These are phyloP conservation scores for Poecile atricapillus DNA, from an alignment of 2,113 vertebrate species.

Conservation along the genomic window DNA sequence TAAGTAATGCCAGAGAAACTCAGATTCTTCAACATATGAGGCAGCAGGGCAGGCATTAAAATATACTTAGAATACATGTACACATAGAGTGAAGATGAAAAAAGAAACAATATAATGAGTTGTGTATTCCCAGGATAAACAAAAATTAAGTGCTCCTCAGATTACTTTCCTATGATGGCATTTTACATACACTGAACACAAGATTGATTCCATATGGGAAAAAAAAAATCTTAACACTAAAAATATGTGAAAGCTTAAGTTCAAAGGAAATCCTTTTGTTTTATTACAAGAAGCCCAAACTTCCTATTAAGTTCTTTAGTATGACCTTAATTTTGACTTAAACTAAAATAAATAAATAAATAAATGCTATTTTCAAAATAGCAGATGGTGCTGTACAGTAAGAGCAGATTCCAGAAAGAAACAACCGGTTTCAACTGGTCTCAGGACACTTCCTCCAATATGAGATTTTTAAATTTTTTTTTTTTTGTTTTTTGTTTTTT, in stretches of 20 bases:
- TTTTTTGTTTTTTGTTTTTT: not conserved
- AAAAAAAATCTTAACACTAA: not conserved
- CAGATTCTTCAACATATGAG: not conserved
- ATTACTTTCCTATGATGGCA: not conserved
- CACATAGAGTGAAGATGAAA: not conserved
- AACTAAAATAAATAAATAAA: not conserved
- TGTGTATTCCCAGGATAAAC: not conserved
- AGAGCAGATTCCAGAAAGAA: not conserved
- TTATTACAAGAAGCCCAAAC: not conserved
- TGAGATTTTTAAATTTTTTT: not conserved
- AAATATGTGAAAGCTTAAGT: not conserved
- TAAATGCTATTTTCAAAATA: not conserved
- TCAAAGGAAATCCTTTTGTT: not conserved
- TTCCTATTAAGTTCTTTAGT: not conserved
- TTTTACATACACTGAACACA: not conserved
- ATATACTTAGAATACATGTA: not conserved
- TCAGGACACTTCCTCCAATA: not conserved
- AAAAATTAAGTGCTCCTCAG: not conserved
- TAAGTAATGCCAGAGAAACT: not conserved
- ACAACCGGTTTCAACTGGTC: not conserved
- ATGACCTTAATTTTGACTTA: not conserved
- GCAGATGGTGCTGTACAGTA: not conserved
- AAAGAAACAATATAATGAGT: not conserved
- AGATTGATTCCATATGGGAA: not conserved
- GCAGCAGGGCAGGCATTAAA: not conserved